These are phyloP conservation scores for Ephialtes manifestator DNA, from an alignment of 2,888 invertebrate genomes.

Conservation along the genomic window DNA sequence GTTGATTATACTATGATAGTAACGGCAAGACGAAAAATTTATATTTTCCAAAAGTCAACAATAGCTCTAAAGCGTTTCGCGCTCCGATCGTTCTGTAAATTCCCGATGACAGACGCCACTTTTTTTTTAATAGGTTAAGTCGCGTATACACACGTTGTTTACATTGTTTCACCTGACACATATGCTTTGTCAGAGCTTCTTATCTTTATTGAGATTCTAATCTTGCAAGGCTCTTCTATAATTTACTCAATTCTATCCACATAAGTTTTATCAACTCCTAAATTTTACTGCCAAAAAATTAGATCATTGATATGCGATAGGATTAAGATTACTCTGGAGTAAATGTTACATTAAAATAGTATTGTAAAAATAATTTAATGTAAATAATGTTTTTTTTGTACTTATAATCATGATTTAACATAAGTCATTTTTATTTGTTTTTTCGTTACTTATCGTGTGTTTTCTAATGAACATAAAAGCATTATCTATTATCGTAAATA, in stretches of 20 bases:
- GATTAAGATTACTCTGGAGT: neutral
- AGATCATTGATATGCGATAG: neutral
- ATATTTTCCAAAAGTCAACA: neutral
- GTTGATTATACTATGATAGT: slow-evolving; percentile 5
- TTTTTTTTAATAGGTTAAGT: slow-evolving; percentile 32
- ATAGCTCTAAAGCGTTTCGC: neutral
- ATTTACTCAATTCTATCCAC: neutral
- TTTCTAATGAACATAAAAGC: no score
- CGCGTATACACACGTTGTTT: slow-evolving; percentile 51
- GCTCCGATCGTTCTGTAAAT: neutral
- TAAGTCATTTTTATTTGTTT: no score
- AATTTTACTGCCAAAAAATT: neutral
- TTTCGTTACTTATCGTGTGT: no score
- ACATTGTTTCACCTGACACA: slow-evolving; percentile 44
- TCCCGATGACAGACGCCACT: slow-evolving; percentile 14
- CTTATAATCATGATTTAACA: no score
- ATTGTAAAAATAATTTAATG: neutral
- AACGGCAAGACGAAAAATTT: slow-evolving; percentile 2
- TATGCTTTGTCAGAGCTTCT: neutral
- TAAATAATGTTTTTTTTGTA: no score
- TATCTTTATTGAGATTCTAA: slow-evolving; percentile 22
- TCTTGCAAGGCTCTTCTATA: neutral
- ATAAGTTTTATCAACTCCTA: neutral
- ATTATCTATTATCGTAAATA: no score
- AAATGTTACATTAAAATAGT: neutral